A percentile compares a stretch with the other conserved stretches of the same genome.
Evolutionary conservation across 92 coral and sea anemone species (phyloP).

Genomic region (Zoanthus sociatus): DNA sequence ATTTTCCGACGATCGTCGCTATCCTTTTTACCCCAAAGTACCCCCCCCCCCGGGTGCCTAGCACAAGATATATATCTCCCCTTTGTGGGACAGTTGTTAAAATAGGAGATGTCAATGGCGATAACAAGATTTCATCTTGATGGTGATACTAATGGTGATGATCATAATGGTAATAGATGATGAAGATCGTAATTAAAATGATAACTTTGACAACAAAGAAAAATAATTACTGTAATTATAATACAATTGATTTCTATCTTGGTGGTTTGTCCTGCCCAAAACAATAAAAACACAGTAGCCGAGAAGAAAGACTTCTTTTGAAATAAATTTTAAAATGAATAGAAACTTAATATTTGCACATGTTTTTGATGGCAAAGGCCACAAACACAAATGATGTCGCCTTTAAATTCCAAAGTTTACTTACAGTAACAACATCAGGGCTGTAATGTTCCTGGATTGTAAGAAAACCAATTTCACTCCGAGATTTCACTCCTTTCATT

Average conservation of each 20-base stretch:
- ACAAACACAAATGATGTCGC: neutral
- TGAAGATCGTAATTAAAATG: neutral
- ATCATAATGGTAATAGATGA: neutral
- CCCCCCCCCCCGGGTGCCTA: too few relatives aligned
- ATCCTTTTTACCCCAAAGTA: too few relatives aligned
- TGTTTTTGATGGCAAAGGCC: too few relatives aligned
- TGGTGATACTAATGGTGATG: neutral
- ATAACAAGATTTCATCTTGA: too few relatives aligned
- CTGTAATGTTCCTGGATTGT: conserved; percentile 70
- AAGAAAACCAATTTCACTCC: conserved; percentile 83
- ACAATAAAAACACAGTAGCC: neutral
- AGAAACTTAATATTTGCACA: neutral
- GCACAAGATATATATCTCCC: too few relatives aligned
- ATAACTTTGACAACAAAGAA: neutral
- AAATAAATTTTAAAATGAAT: too few relatives aligned
- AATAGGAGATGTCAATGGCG: too few relatives aligned
- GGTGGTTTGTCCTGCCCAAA: too few relatives aligned
- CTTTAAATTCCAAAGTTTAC: neutral
- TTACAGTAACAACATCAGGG: conserved; percentile 45
- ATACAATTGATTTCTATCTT: too few relatives aligned
- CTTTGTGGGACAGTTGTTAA: too few relatives aligned
- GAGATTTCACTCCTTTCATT: conserved; percentile 66
- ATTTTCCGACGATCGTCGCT: too few relatives aligned
- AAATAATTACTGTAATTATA: too few relatives aligned
- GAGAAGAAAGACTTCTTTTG: neutral